These are phyloP conservation scores for Zelleria hepariella DNA, from an alignment of 2,888 invertebrate species.

Conservation along the genomic window DNA sequence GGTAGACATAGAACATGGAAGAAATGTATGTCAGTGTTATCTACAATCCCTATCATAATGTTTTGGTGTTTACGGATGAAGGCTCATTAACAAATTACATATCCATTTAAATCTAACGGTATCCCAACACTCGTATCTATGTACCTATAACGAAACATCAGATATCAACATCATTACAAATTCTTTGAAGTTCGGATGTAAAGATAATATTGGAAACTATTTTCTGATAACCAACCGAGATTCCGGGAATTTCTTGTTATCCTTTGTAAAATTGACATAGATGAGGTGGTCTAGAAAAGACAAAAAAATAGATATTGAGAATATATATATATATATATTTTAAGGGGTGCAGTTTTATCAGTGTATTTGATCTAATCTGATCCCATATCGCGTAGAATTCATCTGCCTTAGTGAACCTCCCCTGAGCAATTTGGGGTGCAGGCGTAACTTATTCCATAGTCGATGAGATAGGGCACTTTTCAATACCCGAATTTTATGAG, in stretches of 20 bases:
- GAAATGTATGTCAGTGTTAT: too few species aligned
- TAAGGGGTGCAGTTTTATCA: not conserved
- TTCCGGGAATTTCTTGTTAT: too few species aligned
- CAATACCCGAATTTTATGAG: conserved; percentile 60
- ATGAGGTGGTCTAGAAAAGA: too few species aligned
- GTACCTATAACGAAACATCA: not conserved
- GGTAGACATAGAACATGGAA: too few species aligned
- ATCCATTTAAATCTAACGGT: not conserved
- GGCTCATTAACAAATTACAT: not conserved
- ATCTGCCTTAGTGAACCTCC: conserved; percentile 41
- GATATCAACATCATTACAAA: not conserved
- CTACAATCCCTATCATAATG: too few species aligned
- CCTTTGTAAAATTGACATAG: too few species aligned
- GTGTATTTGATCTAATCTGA: too few species aligned
- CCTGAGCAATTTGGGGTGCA: conserved; percentile 20
- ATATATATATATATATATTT: too few species aligned
- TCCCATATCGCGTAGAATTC: conserved; percentile 10
- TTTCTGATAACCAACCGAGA: not conserved
- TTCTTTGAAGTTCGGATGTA: not conserved
- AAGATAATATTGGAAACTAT: not conserved
- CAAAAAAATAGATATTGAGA: too few species aligned
- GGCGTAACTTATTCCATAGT: conserved; percentile 30
- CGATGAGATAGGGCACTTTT: conserved; percentile 51
- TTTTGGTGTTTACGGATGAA: not conserved
- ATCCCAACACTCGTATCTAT: not conserved